phyloP scores from a whole-genome alignment of 2,113 vertebrate genomes.

The Brienomyrus longianalis region DNA sequence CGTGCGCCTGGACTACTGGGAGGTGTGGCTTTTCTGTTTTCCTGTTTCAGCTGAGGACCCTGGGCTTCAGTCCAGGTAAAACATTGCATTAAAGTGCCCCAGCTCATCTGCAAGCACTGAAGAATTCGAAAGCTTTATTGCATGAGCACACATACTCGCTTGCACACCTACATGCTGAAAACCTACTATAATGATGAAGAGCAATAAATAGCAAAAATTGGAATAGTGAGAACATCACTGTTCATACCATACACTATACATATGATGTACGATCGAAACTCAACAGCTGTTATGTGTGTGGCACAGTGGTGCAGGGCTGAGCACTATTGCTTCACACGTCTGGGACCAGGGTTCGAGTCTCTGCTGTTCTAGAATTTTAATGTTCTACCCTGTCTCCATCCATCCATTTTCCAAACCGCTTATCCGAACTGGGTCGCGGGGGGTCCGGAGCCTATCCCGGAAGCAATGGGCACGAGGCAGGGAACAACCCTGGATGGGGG shows the following conservation, averaged over 20 bases:
- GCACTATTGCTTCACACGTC: background rate
- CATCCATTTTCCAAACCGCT: no score
- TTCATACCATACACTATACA: background rate
- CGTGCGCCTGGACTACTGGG: background rate
- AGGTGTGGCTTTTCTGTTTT: background rate
- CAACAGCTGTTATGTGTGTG: background rate
- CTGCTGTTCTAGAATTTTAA: background rate
- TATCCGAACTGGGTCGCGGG: no score
- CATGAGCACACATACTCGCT: background rate
- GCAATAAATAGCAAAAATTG: background rate
- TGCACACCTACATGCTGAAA: background rate
- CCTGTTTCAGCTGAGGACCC: background rate
- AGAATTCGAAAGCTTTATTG: background rate
- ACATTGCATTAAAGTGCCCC: background rate
- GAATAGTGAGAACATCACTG: background rate
- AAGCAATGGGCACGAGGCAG: no score
- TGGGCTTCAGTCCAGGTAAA: background rate
- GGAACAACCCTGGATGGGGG: no score
- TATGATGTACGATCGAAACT: no score
- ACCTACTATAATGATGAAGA: background rate
- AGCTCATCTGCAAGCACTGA: background rate
- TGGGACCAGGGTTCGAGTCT: background rate
- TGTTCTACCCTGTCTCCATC: background rate
- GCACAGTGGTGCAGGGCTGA: background rate
- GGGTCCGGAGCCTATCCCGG: no score